Evolutionary conservation across 2,797 vertebrate genomes (phyloP).

Genomic region (Pseudochaenichthys georgianus): DNA sequence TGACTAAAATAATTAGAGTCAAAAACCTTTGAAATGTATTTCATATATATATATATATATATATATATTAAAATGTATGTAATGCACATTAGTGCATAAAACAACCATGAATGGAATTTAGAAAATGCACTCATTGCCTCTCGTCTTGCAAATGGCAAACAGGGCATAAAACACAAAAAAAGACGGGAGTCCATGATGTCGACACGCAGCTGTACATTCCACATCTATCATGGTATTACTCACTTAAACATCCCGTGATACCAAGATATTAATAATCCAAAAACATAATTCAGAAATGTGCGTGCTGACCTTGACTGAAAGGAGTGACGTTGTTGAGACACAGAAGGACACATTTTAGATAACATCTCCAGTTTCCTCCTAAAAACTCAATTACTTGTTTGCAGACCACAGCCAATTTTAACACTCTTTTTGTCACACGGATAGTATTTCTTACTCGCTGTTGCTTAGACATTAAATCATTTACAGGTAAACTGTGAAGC

Average conservation of each 20-base stretch:
- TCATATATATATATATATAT: background rate
- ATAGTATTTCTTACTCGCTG: slow-evolving; percentile 2
- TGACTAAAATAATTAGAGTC: slow-evolving; percentile 1
- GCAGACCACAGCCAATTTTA: background rate
- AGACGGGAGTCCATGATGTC: slow-evolving; percentile 30
- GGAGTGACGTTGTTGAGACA: background rate
- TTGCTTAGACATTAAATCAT: slow-evolving; percentile 37
- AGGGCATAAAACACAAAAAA: slow-evolving; percentile 29
- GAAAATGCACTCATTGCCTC: slow-evolving; percentile 30
- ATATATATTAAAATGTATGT: background rate
- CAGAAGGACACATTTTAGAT: slow-evolving; percentile 3
- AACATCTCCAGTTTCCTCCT: background rate
- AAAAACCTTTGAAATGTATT: background rate
- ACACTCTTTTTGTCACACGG: background rate
- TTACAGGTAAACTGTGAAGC: slow-evolving; percentile 20
- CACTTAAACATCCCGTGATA: slow-evolving; percentile 29
- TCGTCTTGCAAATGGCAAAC: slow-evolving; percentile 8
- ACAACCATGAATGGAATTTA: slow-evolving; percentile 22
- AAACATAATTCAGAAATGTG: background rate
- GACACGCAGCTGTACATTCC: slow-evolving; percentile 64
- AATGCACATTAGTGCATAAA: slow-evolving; percentile 7
- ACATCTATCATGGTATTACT: slow-evolving; percentile 30
- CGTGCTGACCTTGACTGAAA: background rate
- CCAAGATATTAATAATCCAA: background rate
- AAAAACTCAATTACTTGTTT: background rate